Evolutionary conservation across 64 coral and sea anemone species (phyloP).

Genomic region (Cladopsammia gracilis): DNA sequence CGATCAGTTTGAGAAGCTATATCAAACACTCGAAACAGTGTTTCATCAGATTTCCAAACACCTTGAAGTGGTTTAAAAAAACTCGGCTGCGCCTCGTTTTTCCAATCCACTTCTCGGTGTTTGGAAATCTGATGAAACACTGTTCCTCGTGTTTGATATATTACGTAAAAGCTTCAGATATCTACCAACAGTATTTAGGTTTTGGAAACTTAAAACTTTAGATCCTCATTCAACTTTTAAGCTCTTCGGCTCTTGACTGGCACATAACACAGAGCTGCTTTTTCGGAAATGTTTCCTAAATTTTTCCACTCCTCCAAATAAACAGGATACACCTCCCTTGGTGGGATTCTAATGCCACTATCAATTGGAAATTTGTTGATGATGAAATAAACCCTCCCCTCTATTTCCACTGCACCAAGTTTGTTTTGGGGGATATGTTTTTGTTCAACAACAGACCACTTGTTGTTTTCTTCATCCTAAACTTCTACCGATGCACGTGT

Average conservation of each 20-base stretch:
- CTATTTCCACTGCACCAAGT: conserved; percentile 42
- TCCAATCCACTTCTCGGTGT: too few relatives aligned
- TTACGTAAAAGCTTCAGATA: too few relatives aligned
- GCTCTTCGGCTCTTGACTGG: not conserved
- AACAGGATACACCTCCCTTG: conserved; percentile 44
- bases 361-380: not conserved
- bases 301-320: conserved; percentile 11
- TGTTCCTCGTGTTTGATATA: too few relatives aligned
- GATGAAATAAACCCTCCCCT: conserved; percentile 44
- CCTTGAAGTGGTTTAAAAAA: too few relatives aligned
- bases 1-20: too few relatives aligned
- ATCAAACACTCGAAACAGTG: too few relatives aligned
- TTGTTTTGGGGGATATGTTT: conserved; percentile 35
- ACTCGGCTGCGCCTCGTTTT: too few relatives aligned
- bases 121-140: too few relatives aligned
- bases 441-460: conserved; percentile 30
- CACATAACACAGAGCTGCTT: not conserved
- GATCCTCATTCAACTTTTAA: too few relatives aligned
- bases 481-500: not conserved
- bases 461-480: not conserved
- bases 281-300: not conserved
- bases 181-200: too few relatives aligned
- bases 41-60: too few relatives aligned
- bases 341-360: conserved; percentile 44
- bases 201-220: not conserved